These are phyloP conservation scores for Trisateles emortualis DNA, from an alignment of 2,888 invertebrate species.

Conservation along the genomic window DNA sequence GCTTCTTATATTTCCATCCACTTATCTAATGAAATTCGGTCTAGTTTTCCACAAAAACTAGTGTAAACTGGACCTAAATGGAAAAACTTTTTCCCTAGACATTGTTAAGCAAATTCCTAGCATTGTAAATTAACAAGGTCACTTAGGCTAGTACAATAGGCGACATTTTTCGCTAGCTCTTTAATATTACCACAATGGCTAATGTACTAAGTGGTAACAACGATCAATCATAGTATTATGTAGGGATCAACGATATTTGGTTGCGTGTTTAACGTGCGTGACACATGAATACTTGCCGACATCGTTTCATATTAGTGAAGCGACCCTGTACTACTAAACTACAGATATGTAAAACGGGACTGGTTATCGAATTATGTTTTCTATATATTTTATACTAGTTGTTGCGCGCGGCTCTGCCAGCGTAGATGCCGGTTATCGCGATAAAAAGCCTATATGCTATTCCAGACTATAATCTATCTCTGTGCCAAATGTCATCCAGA, in stretches of 20 bases:
- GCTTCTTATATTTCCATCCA: too few relatives aligned
- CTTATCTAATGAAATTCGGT: too few relatives aligned
- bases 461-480: too few relatives aligned
- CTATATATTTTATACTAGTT: constrained; percentile 41
- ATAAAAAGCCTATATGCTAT: too few relatives aligned
- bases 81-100: background rate
- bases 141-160: constrained; percentile 22
- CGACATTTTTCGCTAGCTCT: constrained; percentile 40
- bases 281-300: constrained; percentile 62
- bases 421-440: too few relatives aligned
- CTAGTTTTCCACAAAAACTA: background rate
- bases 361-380: constrained; percentile 44
- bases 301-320: constrained; percentile 59
- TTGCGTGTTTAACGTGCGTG: constrained; percentile 72
- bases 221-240: constrained; percentile 78
- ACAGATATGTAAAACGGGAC: constrained; percentile 36
- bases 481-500: too few relatives aligned
- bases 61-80: background rate
- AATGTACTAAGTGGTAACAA: constrained; percentile 74
- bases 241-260: constrained; percentile 66
- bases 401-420: too few relatives aligned
- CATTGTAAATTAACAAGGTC: constrained; percentile 21
- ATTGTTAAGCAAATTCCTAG: background rate
- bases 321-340: constrained; percentile 41
- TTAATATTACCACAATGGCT: constrained; percentile 58